These are phyloP conservation scores for Leuciscus waleckii DNA, from an alignment of 2,797 vertebrate species.

Conservation along the genomic window DNA sequence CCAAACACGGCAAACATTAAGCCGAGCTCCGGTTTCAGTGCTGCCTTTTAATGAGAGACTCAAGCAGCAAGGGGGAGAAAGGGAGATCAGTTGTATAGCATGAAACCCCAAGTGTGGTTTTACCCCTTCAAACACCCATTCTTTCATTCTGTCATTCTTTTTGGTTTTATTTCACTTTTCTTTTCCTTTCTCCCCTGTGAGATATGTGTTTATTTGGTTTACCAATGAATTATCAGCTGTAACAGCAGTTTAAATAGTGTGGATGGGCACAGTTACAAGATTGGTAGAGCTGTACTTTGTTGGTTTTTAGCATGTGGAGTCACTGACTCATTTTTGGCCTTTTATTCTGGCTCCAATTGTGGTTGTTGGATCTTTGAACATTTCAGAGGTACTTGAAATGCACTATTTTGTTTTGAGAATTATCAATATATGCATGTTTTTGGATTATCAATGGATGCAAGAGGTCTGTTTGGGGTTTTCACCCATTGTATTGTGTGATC, in stretches of 20 bases:
- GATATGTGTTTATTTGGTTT: conserved; percentile 68
- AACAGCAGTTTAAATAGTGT: conserved; percentile 24
- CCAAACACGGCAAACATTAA: conserved; percentile 84
- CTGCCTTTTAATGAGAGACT: conserved; percentile 82
- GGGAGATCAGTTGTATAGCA: conserved; percentile 74
- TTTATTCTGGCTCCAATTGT: conserved; percentile 1
- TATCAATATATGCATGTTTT: not conserved
- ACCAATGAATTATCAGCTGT: conserved; percentile 72
- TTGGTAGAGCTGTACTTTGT: conserved; percentile 14
- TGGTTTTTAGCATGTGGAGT: conserved; percentile 35
- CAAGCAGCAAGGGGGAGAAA: conserved; percentile 78
- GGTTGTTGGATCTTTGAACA: not conserved
- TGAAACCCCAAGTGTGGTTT: conserved; percentile 79
- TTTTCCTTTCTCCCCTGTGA: conserved; percentile 53
- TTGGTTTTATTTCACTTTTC: conserved; percentile 57
- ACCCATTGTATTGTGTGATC: not conserved
- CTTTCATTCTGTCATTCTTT: conserved; percentile 55
- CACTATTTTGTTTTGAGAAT: not conserved
- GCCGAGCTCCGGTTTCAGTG: conserved; percentile 77
- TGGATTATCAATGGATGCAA: not conserved
- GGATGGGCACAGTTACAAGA: conserved; percentile 5
- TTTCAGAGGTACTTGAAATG: conserved; percentile 18
- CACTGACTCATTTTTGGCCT: conserved; percentile 24
- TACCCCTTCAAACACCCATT: conserved; percentile 76
- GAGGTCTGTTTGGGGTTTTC: not conserved